Percentiles rank a stretch among this genome's conserved stretches.
Conservation (phyloP, 2,113 vertebrate species). For the Alectura lathami region DNA sequence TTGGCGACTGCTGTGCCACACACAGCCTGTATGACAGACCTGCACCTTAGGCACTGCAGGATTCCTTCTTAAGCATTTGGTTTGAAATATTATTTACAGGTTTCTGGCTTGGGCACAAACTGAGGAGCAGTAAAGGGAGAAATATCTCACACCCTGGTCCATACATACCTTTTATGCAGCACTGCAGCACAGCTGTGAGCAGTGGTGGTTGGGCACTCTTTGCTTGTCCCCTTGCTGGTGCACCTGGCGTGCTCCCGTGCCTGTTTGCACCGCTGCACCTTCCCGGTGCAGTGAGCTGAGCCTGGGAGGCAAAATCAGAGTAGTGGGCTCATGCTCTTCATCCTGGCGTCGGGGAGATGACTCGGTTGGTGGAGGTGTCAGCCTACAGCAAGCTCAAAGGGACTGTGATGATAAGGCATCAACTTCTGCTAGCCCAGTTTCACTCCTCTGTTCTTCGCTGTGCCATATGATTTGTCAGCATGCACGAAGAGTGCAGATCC, state of each 20-base stretch:
- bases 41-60: not conserved
- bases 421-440: conserved; percentile 73
- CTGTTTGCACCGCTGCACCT: not conserved
- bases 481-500: conserved; percentile 66
- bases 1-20: not conserved
- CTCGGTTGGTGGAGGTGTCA: conserved; percentile 69
- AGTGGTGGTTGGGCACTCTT: not conserved
- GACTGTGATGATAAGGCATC: conserved; percentile 68
- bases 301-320: conserved; percentile 49
- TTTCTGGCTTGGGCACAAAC: not conserved
- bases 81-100: not conserved
- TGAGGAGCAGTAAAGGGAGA: not conserved
- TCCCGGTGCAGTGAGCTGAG: not conserved
- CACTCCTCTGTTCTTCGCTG: conserved; percentile 65
- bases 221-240: not conserved
- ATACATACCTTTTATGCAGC: not conserved
- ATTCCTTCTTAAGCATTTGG: not conserved
- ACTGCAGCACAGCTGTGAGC: not conserved
- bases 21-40: not conserved
- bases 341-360: conserved; percentile 57
- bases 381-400: conserved; percentile 68
- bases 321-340: conserved; percentile 58
- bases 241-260: not conserved
- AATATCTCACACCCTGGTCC: not conserved
- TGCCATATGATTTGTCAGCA: conserved; percentile 69